Evolutionary conservation across 2,797 vertebrate genomes (phyloP).

Genomic region (Perodicticus potto): DNA sequence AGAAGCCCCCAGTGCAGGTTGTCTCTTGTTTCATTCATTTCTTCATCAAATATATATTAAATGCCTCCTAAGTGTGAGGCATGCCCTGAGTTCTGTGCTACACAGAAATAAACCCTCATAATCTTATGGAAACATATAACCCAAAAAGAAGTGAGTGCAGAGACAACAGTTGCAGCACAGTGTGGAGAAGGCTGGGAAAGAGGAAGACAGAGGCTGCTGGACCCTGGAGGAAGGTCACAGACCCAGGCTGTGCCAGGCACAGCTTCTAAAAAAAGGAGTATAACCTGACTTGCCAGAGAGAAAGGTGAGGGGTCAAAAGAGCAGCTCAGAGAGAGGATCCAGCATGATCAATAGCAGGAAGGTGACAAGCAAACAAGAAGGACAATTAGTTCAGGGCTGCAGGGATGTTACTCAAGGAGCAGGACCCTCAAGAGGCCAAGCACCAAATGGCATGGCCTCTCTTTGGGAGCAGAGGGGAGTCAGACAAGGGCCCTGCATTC

Average conservation of each 20-base stretch:
- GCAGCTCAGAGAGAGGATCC: neutral
- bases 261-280: neutral
- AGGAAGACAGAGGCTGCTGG: neutral
- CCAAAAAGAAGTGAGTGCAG: neutral
- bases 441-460: neutral
- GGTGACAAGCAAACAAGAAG: neutral
- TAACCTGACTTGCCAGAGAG: neutral
- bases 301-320: neutral
- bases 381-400: neutral
- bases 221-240: neutral
- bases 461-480: neutral
- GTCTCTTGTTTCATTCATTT: neutral
- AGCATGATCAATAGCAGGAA: neutral
- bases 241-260: too few relatives aligned
- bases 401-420: neutral
- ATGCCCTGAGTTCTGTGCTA: neutral
- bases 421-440: neutral
- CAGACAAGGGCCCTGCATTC: neutral
- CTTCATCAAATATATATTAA: neutral
- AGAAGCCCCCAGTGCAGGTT: neutral
- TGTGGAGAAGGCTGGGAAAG: neutral
- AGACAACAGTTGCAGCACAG: neutral
- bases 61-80: neutral
- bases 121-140: neutral
- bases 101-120: neutral